These are phyloP conservation scores for Hypomecis atomaria DNA, from an alignment of 2,888 invertebrate species.

Conservation along the genomic window DNA sequence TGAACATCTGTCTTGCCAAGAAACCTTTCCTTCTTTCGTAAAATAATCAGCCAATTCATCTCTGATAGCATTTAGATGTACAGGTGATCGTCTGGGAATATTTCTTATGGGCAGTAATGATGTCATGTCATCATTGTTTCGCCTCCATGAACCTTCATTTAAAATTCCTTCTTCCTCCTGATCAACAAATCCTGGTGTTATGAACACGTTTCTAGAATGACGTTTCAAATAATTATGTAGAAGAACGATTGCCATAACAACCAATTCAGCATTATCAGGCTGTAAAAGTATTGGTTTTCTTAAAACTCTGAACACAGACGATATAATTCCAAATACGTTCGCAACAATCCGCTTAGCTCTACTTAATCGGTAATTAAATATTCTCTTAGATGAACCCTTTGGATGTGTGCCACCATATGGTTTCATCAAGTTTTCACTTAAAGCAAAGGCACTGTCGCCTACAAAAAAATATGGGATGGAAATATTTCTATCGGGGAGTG, in stretches of 20 bases:
- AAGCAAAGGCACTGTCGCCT: conserved; percentile 39
- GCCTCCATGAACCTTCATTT: conserved; percentile 32
- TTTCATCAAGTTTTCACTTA: conserved; percentile 38
- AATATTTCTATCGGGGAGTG: conserved; percentile 34
- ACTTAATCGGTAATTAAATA: conserved; percentile 33
- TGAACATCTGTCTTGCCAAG: conserved; percentile 40
- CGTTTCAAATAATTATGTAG: conserved; percentile 36
- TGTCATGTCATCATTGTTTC: conserved; percentile 30
- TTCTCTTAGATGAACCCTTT: conserved; percentile 34
- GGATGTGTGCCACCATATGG: conserved; percentile 37
- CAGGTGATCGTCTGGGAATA: conserved; percentile 39
- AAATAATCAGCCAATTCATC: conserved; percentile 39
- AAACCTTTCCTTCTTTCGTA: conserved; percentile 40
- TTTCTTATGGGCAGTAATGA: conserved; percentile 38
- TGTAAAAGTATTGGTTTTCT: conserved; percentile 38
- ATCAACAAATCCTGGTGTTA: conserved; percentile 18
- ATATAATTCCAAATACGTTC: conserved; percentile 33
- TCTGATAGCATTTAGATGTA: conserved; percentile 37
- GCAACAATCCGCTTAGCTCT: conserved; percentile 30
- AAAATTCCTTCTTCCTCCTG: conserved; percentile 26
- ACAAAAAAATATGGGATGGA: conserved; percentile 38
- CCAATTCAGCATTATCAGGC: conserved; percentile 30
- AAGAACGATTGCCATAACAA: conserved; percentile 23
- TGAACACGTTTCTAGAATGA: conserved; percentile 28
- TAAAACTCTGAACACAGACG: conserved; percentile 34